A percentile compares a stretch with the other conserved stretches of the same genome.
phyloP scores from a whole-genome alignment of 2,113 vertebrate genomes.

The Tetrax tetrax region DNA sequence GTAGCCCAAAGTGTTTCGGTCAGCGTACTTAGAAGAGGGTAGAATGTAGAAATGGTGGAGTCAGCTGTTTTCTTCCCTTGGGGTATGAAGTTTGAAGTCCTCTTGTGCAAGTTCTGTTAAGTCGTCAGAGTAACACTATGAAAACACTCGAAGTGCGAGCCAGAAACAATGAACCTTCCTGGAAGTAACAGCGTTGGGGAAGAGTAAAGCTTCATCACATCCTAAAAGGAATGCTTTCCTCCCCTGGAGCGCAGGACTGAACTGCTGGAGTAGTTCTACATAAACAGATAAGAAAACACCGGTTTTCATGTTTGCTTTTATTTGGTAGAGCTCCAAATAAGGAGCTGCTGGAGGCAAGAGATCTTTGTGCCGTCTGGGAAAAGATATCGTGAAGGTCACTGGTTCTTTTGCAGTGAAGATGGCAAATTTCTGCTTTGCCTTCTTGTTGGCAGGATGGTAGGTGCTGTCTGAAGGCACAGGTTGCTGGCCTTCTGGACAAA shows the following conservation, averaged over 20 bases:
- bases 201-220: background rate
- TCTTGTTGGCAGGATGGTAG: background rate
- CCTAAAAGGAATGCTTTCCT: background rate
- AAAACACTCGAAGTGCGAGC: background rate
- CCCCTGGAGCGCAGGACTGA: background rate
- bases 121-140: background rate
- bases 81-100: constrained; percentile 50
- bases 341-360: constrained; percentile 19
- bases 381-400: constrained; percentile 59
- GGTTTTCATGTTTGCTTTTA: constrained; percentile 29
- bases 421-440: background rate
- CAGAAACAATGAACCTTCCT: background rate
- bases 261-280: background rate
- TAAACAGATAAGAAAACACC: constrained; percentile 43
- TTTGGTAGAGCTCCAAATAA: constrained; percentile 24
- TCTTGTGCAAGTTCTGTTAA: constrained; percentile 40
- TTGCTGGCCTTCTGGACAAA: background rate
- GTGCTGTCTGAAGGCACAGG: accelerated
- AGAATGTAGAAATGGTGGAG: background rate
- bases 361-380: constrained; percentile 22
- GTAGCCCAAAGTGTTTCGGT: constrained; percentile 33
- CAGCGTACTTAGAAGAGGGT: constrained; percentile 3
- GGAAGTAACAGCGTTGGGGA: background rate
- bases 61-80: constrained; percentile 43
- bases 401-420: background rate